Percentiles rank a stretch among this genome's conserved stretches.
phyloP scores from a whole-genome alignment of 2,888 invertebrate species.

The Oligia strigilis region DNA sequence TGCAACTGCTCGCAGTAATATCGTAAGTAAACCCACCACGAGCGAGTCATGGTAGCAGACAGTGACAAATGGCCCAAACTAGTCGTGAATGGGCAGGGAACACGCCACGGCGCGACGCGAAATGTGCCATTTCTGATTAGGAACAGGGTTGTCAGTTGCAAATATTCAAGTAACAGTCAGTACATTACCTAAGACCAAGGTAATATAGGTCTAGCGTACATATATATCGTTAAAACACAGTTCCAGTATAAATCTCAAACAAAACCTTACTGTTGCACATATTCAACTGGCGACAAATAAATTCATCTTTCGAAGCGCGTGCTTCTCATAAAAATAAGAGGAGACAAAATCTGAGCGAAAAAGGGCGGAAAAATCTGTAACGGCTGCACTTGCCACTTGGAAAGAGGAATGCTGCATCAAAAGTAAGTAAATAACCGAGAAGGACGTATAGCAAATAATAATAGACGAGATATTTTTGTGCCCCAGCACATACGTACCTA shows the following conservation, averaged over 20 bases:
- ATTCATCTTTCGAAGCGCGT: not conserved
- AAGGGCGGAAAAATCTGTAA: not conserved
- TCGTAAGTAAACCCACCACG: slow-evolving; percentile 47
- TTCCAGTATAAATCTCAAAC: not conserved
- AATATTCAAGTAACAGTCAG: slow-evolving; percentile 5
- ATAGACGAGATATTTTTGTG: slow-evolving; percentile 15
- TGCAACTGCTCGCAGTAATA: slow-evolving; percentile 39
- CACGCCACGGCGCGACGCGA: slow-evolving; percentile 51
- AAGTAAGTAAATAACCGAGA: not conserved
- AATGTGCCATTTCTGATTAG: slow-evolving; percentile 61
- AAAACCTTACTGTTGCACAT: not conserved
- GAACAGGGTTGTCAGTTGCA: slow-evolving; percentile 51
- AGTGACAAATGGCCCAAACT: slow-evolving; percentile 53
- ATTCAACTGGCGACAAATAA: slow-evolving; percentile 17
- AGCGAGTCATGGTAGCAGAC: slow-evolving; percentile 54
- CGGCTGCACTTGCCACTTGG: too few species aligned
- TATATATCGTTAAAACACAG: not conserved
- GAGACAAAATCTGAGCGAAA: not conserved
- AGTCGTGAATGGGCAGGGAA: slow-evolving; percentile 53
- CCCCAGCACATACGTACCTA: slow-evolving; percentile 29
- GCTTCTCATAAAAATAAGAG: slow-evolving; percentile 12
- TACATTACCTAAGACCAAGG: not conserved
- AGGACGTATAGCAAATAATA: slow-evolving; percentile 14
- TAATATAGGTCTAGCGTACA: not conserved
- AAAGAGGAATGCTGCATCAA: not conserved